Percentiles rank a stretch among this genome's conserved stretches.
These are phyloP conservation scores for Heterohyrax brucei DNA, from an alignment of 2,797 vertebrate genomes.

Conservation along the genomic window DNA sequence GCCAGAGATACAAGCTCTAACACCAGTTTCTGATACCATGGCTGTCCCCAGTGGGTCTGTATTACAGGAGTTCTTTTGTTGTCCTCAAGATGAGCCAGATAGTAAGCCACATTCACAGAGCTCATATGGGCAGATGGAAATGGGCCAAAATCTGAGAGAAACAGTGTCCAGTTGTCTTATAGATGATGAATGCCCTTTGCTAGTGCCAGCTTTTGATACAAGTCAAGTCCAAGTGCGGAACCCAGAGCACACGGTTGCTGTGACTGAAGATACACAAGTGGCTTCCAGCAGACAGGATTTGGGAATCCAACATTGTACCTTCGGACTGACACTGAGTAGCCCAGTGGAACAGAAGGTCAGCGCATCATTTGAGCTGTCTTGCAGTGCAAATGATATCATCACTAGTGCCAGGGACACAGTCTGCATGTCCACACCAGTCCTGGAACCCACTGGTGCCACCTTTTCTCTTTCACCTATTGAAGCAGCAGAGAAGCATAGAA, in stretches of 20 bases:
- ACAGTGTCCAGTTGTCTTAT: constrained; percentile 40
- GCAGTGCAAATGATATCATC: constrained; percentile 89
- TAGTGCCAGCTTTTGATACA: constrained; percentile 74
- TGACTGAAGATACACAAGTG: constrained; percentile 80
- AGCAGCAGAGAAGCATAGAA: constrained; percentile 86
- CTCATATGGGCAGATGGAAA: constrained; percentile 66
- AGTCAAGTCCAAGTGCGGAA: constrained; percentile 47
- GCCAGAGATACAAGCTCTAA: constrained; percentile 72
- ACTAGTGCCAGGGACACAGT: constrained; percentile 79
- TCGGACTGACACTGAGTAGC: constrained; percentile 29
- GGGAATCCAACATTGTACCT: constrained; percentile 10
- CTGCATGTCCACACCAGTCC: constrained; percentile 93
- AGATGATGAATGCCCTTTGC: constrained; percentile 71
- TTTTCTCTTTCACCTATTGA: constrained; percentile 88
- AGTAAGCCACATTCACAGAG: constrained; percentile 76
- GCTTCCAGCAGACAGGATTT: constrained; percentile 51
- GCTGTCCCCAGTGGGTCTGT: neutral
- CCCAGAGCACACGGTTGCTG: constrained; percentile 44
- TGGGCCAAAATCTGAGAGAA: constrained; percentile 69
- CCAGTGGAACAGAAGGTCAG: constrained; percentile 68
- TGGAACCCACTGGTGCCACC: constrained; percentile 84
- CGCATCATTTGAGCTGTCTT: constrained; percentile 79
- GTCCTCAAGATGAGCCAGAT: constrained; percentile 77
- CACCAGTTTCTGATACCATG: constrained; percentile 71
- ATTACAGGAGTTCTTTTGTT: constrained; percentile 65